These are phyloP conservation scores for Eolophus roseicapilla DNA, from an alignment of 2,113 vertebrate species.

Conservation along the genomic window DNA sequence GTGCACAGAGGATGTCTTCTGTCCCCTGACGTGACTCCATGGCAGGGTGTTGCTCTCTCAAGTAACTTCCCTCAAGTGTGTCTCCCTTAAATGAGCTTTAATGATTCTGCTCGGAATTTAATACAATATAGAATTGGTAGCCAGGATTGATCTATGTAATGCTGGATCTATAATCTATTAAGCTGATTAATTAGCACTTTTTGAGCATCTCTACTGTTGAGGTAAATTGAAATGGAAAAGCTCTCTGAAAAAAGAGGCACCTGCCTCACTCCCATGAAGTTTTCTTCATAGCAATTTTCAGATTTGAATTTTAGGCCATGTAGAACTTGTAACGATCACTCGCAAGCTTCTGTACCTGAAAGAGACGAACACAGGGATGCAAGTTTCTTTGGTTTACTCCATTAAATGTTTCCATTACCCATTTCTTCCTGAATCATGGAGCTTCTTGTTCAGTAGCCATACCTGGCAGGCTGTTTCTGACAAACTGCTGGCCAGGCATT, in stretches of 20 bases:
- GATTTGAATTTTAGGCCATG: not conserved
- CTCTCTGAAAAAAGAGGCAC: not conserved
- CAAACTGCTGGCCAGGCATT: not conserved
- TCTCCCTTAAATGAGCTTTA: not conserved
- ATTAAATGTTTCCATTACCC: not conserved
- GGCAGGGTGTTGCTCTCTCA: not conserved
- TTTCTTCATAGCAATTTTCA: not conserved
- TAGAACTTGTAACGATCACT: not conserved
- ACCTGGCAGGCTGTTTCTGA: not conserved
- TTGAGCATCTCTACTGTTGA: not conserved
- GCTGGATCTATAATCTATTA: not conserved
- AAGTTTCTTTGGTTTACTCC: not conserved
- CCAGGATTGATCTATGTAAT: not conserved
- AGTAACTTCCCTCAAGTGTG: not conserved
- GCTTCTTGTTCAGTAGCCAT: not conserved
- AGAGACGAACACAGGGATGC: accelerated
- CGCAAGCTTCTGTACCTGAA: not conserved
- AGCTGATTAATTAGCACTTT: not conserved
- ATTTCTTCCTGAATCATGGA: not conserved
- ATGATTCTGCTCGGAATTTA: not conserved
- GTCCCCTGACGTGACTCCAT: accelerated
- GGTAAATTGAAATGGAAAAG: not conserved
- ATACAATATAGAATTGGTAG: not conserved
- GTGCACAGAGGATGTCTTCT: not conserved
- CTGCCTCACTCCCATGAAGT: not conserved